Base-by-base conservation (phyloP, 92 coral and sea anemone species). In the Diadumene lineata region DNA sequence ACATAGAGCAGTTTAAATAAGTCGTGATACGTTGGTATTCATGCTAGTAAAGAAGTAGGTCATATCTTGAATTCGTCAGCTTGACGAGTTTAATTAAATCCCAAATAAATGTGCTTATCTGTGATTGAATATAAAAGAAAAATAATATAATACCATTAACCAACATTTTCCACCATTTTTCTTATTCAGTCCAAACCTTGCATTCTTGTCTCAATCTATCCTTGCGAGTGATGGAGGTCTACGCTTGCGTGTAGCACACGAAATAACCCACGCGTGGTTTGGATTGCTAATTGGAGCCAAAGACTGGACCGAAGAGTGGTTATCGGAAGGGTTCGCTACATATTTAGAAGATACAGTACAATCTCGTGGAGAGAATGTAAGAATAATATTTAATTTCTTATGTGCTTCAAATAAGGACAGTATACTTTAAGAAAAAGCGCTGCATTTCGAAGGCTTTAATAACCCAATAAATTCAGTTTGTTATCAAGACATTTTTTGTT, bases 241-340 rank as follows among this genome's bases (percentile, higher is more conserved):
- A 88, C 83, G 97, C 26, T 68, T 92, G 50, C 94, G 98, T 62
- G 90, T 94, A 50, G 98, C 98, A 31, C 98, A 94, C 69, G 98
- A 94, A 72, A 86, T 94, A 60, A 88, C 98, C 8, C 98, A 94
- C 73, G 93, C 98, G 43, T 94, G 98, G 98, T 94, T 94, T 80
- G 98, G 98, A 11, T 81, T 94, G 79, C 78, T 94, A 34, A 85
- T 94, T 28, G 98, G 98, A 30, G 91, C 98, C 7, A 94, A 94
- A 60, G 98, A 94, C 79, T 94, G 98, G 98, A 91, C 93, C 6
- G 98, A 94, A 61, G 98, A 94, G 64, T 94, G 98, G 98, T 64
- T 94, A 19, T 91, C 97, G 0, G 98, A 94, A 62, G 98, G 98
- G 19, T 94, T 94, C 29, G 94, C 98, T 6, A 94, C 98, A 0